Evolutionary conservation across 2,113 vertebrate species (phyloP), one percentile per base, ranked within the genome.

Genomic region (Podocnemis expansa): DNA sequence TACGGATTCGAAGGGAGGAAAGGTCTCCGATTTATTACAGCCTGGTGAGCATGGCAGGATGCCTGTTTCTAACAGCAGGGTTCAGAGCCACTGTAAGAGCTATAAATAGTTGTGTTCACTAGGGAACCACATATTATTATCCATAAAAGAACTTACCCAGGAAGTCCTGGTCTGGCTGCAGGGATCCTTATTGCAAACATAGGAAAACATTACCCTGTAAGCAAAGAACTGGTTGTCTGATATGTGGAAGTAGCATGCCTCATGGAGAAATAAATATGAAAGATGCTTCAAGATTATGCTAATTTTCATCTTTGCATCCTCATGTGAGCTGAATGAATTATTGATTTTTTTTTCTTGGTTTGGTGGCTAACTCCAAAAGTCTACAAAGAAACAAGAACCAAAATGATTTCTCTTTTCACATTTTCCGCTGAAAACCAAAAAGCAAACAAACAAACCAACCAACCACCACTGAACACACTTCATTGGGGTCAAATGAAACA

Each of bases 101-200:
- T 75, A 78, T 0, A 80, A 93, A 84, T 84, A 75, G 45, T 93
- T 93, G 58, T 67, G 89, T 96, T 87, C 56, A 60, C 49, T 78
- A 73, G n/a, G 67, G 83, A 92, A 95, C 92, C 79, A 21, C 0
- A 84, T 83, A 90, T 80, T 93, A 43, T 34, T 82, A 81, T 90
- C 81, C 70, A 82, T 38, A 24, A 43, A 4, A 93, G 83, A 92
- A 88, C 78, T 5, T 84, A 63, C 89, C 88, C 85, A 79, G 92
- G 83, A 95, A 88, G 86, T 75, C 38, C 38, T 75, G 70, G 70
- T 21, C 70, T 79, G 76, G 85, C 83, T 96, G 14, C 1, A 2
- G 51, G 87, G 76, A 85, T 89, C 86, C 58, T 70, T 22, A 58
- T 89, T 47, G 89, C 85, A 55, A 27, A 27, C 86, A 79, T 2